Conservation (phyloP, 1,140 invertebrate genomes). For the Ptiloglossa arizonensis region DNA sequence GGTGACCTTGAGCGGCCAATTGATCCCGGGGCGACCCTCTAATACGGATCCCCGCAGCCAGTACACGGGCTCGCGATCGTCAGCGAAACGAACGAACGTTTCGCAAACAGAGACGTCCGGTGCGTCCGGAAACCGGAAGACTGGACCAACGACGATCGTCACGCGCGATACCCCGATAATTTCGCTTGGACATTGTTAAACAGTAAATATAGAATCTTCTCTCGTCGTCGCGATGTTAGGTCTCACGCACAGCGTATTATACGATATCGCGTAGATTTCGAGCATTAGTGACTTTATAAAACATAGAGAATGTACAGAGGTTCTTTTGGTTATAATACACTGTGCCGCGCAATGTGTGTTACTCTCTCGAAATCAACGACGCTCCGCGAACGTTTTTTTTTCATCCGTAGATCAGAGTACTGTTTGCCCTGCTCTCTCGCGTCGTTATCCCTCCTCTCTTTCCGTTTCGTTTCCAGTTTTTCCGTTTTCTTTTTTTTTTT, state of each 20-base stretch:
- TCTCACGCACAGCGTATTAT: constrained; percentile 24
- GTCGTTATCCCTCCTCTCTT: constrained; percentile 1
- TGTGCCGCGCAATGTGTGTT: constrained; percentile 23
- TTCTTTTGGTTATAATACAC: constrained; percentile 27
- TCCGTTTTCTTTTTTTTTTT: neutral
- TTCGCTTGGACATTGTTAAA: constrained; percentile 42
- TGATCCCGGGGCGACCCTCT: no score
- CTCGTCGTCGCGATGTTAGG: constrained; percentile 4
- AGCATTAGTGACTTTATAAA: constrained; percentile 46
- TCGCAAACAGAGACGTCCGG: no score
- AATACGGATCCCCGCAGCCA: no score
- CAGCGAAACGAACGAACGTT: no score
- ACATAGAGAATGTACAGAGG: constrained; percentile 58
- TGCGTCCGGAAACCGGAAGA: neutral
- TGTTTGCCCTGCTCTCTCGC: neutral
- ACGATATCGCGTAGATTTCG: constrained; percentile 17
- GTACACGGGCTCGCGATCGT: no score
- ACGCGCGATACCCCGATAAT: neutral
- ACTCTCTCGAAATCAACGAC: constrained; percentile 26
- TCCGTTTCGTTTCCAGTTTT: neutral
- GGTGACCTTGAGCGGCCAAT: no score
- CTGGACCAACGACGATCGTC: neutral
- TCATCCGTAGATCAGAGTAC: constrained; percentile 19
- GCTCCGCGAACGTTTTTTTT: constrained; percentile 28
- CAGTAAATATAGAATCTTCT: constrained; percentile 45